Conservation (phyloP, 2,888 invertebrate species). For the Aspidiotus destructor region DNA sequence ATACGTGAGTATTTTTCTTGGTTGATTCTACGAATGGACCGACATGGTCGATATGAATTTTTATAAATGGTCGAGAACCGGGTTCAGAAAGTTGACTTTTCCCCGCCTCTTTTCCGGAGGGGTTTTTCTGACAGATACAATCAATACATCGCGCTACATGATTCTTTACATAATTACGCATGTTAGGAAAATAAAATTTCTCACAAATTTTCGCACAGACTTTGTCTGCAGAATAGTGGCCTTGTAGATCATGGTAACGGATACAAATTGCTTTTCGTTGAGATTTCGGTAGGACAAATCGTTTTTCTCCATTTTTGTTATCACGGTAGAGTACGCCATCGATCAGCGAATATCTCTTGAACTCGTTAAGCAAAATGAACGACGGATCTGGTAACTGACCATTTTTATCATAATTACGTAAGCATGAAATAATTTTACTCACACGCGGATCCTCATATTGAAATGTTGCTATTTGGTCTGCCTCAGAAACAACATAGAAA, state of each 20-base stretch:
- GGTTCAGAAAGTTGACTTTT: constrained; percentile 7
- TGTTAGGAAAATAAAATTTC: constrained; percentile 17
- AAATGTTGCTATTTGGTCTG: too few species aligned
- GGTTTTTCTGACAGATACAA: constrained; percentile 11
- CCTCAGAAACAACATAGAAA: too few species aligned
- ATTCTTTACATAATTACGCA: constrained; percentile 1
- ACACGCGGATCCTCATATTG: too few species aligned
- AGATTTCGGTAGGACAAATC: constrained; percentile 19
- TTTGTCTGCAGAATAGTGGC: constrained; percentile 14
- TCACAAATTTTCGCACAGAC: not conserved
- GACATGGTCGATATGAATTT: constrained; percentile 19
- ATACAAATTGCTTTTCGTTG: constrained; percentile 19
- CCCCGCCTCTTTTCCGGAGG: constrained; percentile 7
- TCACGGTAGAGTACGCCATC: constrained; percentile 8
- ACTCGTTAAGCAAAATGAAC: too few species aligned
- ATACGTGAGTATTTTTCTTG: not conserved
- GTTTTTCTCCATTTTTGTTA: not conserved
- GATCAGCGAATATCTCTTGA: too few species aligned
- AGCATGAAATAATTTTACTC: too few species aligned
- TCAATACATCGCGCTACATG: constrained; percentile 15
- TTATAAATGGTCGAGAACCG: constrained; percentile 6
- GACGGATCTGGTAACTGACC: too few species aligned
- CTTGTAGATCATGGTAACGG: constrained; percentile 9
- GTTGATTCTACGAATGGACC: constrained; percentile 12
- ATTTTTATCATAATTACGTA: too few species aligned